Conservation (phyloP, 1,140 invertebrate genomes). For the Drosophila prosaltans region DNA sequence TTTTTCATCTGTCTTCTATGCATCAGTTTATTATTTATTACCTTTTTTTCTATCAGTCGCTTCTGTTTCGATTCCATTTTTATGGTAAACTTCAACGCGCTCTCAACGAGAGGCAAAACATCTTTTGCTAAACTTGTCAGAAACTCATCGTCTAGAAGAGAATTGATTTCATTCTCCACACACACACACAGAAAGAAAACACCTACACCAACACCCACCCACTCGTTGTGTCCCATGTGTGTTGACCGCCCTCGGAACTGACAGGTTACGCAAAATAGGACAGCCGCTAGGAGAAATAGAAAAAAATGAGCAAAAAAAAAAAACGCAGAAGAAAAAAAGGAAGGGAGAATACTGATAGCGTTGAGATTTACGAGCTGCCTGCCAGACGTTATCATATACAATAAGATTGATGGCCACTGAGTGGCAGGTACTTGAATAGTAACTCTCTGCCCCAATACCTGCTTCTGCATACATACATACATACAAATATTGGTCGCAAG, state of each 20-base stretch:
- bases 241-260: conserved; percentile 43
- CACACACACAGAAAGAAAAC: background rate
- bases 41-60: conserved; percentile 2
- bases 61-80: background rate
- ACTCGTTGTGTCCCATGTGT: conserved; percentile 60
- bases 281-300: conserved; percentile 34
- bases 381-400: conserved; percentile 75
- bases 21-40: conserved; percentile 12
- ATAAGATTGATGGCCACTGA: conserved; percentile 67
- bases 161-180: conserved; percentile 4
- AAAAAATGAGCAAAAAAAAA: conserved; percentile 26
- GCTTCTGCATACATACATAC: background rate
- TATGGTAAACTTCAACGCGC: background rate
- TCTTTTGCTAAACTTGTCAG: conserved; percentile 9
- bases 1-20: background rate
- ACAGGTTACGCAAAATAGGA: conserved; percentile 73
- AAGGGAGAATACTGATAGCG: conserved; percentile 49
- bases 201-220: conserved; percentile 11
- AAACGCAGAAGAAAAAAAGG: conserved; percentile 18
- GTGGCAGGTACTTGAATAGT: conserved; percentile 50
- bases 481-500: background rate
- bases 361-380: conserved; percentile 77
- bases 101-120: background rate
- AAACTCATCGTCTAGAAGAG: conserved; percentile 12
- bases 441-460: background rate